Conservation (phyloP, 2,888 invertebrate genomes). For the Mimas tiliae region DNA sequence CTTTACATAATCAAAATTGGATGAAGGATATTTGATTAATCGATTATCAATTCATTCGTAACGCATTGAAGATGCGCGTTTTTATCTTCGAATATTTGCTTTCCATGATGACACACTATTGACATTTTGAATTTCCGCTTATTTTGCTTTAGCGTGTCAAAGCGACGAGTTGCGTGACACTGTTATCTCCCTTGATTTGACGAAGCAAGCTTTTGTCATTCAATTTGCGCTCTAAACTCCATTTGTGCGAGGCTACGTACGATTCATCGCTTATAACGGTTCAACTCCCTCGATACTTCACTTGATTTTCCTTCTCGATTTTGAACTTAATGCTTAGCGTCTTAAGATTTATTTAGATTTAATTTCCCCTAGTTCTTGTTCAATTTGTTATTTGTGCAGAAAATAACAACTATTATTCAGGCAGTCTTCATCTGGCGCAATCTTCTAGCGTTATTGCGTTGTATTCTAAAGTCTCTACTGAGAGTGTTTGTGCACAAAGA, state of each 20-base stretch:
- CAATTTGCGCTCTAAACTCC: slow-evolving; percentile 49
- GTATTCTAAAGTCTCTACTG: slow-evolving; percentile 30
- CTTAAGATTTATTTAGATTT: slow-evolving; percentile 35
- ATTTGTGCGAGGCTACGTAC: slow-evolving; percentile 39
- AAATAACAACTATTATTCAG: slow-evolving; percentile 47
- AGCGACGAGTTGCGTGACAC: slow-evolving; percentile 37
- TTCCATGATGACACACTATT: no score
- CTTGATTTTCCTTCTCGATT: slow-evolving; percentile 31
- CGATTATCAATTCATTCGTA: slow-evolving; percentile 34
- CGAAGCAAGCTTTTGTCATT: slow-evolving; percentile 48
- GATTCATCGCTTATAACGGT: slow-evolving; percentile 43
- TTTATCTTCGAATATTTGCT: slow-evolving; percentile 8
- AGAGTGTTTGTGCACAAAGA: slow-evolving; percentile 33
- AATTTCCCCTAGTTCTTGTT: slow-evolving; percentile 33
- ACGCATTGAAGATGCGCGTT: slow-evolving; percentile 27
- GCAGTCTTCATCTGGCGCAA: slow-evolving; percentile 39
- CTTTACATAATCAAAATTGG: slow-evolving; percentile 22
- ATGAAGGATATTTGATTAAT: slow-evolving; percentile 31
- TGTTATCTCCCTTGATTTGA: slow-evolving; percentile 47
- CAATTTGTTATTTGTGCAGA: slow-evolving; percentile 47
- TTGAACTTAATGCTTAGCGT: slow-evolving; percentile 34
- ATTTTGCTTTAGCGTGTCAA: slow-evolving; percentile 28
- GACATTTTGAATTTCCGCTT: slow-evolving; percentile 24
- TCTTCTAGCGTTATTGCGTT: slow-evolving; percentile 39
- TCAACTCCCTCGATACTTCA: slow-evolving; percentile 33